phyloP scores from a whole-genome alignment of 2,888 invertebrate species.

The Eupelmus urozonus region DNA sequence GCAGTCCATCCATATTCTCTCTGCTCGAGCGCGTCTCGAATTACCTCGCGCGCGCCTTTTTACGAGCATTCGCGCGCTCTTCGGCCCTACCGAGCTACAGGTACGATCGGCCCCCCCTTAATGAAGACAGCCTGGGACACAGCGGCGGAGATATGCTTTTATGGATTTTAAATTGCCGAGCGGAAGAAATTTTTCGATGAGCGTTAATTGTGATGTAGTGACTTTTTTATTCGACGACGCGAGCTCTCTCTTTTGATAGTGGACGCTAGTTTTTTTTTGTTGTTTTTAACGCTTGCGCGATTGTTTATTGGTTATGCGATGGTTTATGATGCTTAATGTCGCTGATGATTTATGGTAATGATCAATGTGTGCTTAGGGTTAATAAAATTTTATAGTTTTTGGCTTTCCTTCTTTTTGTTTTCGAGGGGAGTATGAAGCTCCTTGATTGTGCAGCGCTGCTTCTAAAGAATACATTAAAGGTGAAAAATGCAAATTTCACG shows the following conservation, averaged over 20 bases:
- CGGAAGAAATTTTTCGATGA: no score
- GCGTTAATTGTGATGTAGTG: no score
- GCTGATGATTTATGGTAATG: not conserved
- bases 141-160: no score
- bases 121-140: constrained; percentile 20
- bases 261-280: no score
- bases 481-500: constrained; percentile 11
- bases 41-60: constrained; percentile 36
- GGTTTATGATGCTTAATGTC: not conserved
- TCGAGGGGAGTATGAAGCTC: not conserved
- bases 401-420: not conserved
- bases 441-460: not conserved
- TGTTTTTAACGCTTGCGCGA: no score
- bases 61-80: constrained; percentile 14
- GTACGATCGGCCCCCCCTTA: not conserved
- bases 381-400: not conserved
- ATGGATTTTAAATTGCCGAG: no score
- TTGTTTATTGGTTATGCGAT: no score
- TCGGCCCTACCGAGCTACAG: not conserved
- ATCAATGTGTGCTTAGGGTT: not conserved
- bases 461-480: constrained; percentile 11
- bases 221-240: no score
- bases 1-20: constrained; percentile 47
- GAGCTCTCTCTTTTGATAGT: no score
- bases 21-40: constrained; percentile 17